Base-by-base conservation (phyloP, 2,888 invertebrate species). In the Diogma glabrata region DNA sequence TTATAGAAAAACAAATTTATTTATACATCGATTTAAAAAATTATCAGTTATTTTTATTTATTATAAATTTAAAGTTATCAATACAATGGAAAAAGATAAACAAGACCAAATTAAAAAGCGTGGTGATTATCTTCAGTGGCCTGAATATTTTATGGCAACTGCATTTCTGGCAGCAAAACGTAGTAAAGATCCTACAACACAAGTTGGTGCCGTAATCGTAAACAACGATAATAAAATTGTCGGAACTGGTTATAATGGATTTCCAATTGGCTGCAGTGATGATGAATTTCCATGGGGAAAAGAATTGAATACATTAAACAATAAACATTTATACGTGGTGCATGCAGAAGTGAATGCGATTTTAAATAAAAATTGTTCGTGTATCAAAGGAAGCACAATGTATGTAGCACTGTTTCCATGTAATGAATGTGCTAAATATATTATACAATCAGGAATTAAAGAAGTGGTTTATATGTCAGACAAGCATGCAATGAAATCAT, bases 291-390 rank as follows among this genome's bases (percentile, higher is more conserved):
- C 96, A 0, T 99, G 97, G 97, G 73, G 74, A 1, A 90, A 90
- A 65, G 67, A 74, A 24, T 71, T 76, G 3, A 71, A 80, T 59
- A 65, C 70, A 12, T 67, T 87, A 51, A 77, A 90, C 36, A 84
- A 78, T 49, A 97, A 97, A 73, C 81, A 80, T 67, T 73, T 87
- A 55, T 97, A 91, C 54, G 97, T 99, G 1, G 95, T 95, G 57
- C 97, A 99, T 71, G 97, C 97, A 3, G 97, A 99, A 74, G 79
- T 95, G 72, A 99, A 99, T 72, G 97, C 97, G 1, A 87, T 99
- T 57, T 63, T 96, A 14, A 97, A 97, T 67, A 91, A 86, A 66
- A 93, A 91, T 65, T 75, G 79, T 0, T 75, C 79, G 0, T 81
- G 86, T 70, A 75, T 94, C 1, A 80, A 79, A 58, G 78, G 81